A percentile compares a stretch with the other conserved stretches of the same genome.
phyloP scores from a whole-genome alignment of 2,797 vertebrate species.

The Ataeniobius toweri region DNA sequence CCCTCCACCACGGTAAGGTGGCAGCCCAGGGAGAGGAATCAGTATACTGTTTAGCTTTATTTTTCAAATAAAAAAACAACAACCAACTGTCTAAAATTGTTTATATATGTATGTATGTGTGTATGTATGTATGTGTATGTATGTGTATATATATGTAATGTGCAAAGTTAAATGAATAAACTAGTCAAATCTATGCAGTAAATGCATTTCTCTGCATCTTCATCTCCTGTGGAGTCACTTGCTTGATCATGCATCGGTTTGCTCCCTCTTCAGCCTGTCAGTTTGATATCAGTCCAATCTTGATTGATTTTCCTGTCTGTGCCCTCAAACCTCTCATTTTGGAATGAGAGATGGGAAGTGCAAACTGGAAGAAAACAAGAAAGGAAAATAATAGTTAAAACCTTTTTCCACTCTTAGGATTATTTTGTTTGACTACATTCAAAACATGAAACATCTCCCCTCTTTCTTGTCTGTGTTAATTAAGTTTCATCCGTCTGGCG shows the following conservation, averaged over 20 bases:
- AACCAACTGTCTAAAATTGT: too few species aligned
- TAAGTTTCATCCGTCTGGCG: slow-evolving; percentile 44
- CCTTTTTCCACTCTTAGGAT: slow-evolving; percentile 11
- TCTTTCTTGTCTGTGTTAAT: slow-evolving; percentile 46
- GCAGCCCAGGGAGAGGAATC: too few species aligned
- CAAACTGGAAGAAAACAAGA: slow-evolving; percentile 36
- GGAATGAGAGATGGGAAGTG: slow-evolving; percentile 46
- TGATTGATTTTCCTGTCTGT: slow-evolving; percentile 67
- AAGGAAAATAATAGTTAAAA: slow-evolving; percentile 13
- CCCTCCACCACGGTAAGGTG: too few species aligned
- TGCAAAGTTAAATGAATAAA: slow-evolving; percentile 14
- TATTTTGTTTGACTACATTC: slow-evolving; percentile 35
- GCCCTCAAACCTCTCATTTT: slow-evolving; percentile 53
- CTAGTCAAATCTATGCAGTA: neutral
- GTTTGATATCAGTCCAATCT: slow-evolving; percentile 70
- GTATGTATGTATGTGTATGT: too few species aligned
- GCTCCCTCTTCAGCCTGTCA: slow-evolving; percentile 64
- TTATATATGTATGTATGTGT: too few species aligned
- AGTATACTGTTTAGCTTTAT: neutral
- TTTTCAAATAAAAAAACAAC: neutral
- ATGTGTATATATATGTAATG: neutral
- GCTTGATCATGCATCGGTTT: slow-evolving; percentile 58
- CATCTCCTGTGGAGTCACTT: slow-evolving; percentile 39
- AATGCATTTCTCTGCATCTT: neutral
- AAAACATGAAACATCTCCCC: slow-evolving; percentile 15